These are phyloP conservation scores for Potamilus streckersoni DNA, from an alignment of 1,140 invertebrate genomes.

Conservation along the genomic window DNA sequence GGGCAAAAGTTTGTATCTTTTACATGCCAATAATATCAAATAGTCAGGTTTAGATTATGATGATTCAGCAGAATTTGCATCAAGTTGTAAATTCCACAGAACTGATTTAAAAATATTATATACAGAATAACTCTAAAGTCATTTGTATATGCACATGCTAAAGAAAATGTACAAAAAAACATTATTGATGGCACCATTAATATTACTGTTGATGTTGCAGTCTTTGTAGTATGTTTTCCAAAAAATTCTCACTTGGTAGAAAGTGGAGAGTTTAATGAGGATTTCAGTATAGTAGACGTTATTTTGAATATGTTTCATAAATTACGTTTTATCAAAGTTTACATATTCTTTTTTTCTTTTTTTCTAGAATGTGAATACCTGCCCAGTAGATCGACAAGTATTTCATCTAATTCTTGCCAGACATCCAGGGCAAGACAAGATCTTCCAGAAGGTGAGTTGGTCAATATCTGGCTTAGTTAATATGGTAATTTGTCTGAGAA, in stretches of 20 bases:
- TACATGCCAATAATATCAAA: neutral
- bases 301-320: neutral
- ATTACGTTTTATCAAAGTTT: too few relatives aligned
- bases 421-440: conserved; percentile 76
- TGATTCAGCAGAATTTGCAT: too few relatives aligned
- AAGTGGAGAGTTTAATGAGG: neutral
- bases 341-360: conserved; percentile 18
- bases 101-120: neutral
- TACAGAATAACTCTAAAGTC: neutral
- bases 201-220: conserved; percentile 1
- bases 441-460: conserved; percentile 72
- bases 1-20: conserved; percentile 78
- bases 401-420: conserved; percentile 85
- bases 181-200: neutral
- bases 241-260: neutral
- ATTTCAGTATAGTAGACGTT: neutral
- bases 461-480: neutral
- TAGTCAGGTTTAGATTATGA: neutral
- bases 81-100: neutral
- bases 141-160: too few relatives aligned
- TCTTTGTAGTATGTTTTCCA: neutral
- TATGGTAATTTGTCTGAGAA: neutral
- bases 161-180: too few relatives aligned
- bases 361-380: conserved; percentile 89
- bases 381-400: conserved; percentile 89